Evolutionary conservation across 2,113 vertebrate species (phyloP), one percentile per base, ranked within the genome.

Genomic region (Cololabis saira): DNA sequence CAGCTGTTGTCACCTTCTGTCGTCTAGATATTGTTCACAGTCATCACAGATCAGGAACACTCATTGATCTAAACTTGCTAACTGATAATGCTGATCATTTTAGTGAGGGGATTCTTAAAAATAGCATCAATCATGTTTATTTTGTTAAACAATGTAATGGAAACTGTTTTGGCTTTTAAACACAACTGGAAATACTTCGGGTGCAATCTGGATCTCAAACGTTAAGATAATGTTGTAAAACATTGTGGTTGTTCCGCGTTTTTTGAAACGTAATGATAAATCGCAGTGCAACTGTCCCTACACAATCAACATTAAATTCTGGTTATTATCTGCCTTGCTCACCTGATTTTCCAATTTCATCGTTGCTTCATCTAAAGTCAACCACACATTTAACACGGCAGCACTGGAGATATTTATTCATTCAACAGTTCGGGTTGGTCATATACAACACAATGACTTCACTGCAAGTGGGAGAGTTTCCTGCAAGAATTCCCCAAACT

Each of bases 401-500:
- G 4, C 19, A 15, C 60, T 60, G 54, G 48, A 74, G 61, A 67
- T 43, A 22, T 56, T 70, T 37, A 65, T 55, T 71, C 60, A 45
- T 41, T 69, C 60, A 74, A 30, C 66, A 78, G 63, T 60, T 71
- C 44, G 64, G 18, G 48, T 55, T 74, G 62, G 67, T 78, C 70
- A 71, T 51, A 40, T 42, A 53, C 70, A 78, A 60, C 21, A 10
- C 19, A 75, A 80, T 83, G 78, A 83, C 53, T 83, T 67, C 75
- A 76, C 27, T 68, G 8, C 52, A 71, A 57, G 82, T 85, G 78
- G 74, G 84, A 73, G 74, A 70, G 49, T 58, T 67, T 84, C 69
- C 67, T 61, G 55, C 27, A 75, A n/a, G 58, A 81, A 84, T 81
- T 81, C 72, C 82, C 74, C 67, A 82, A 81, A 81, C 62, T 50